Evolutionary conservation across 2,888 invertebrate species (phyloP), one percentile per base, ranked within the genome.

Genomic region (Trissolcus brochymenae): DNA sequence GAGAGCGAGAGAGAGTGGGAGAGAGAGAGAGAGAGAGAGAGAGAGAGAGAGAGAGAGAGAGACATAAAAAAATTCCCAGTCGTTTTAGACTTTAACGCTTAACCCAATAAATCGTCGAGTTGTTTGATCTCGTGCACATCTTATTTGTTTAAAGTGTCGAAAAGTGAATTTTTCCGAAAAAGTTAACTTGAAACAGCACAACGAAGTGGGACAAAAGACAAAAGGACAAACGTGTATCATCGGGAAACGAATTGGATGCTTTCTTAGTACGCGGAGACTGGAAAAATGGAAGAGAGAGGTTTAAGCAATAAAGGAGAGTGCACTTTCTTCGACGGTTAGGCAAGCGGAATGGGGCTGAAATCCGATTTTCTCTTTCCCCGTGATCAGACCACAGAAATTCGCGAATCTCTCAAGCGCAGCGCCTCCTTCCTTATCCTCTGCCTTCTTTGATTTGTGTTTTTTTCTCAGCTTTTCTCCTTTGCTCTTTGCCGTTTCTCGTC

Each of bases 331-430:
- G 68, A 74, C 68, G 70, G 67, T 78, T 75, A 78, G 70, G 73
- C 76, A 73, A 62, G 76, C 68, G 78, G 73, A 78, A 79, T 61
- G 78, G 61, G 75, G 75, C 78, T 81, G 76, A 81, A 83, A 84
- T 82, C 81, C 79, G 83, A 82, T 84, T 83, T 84, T 81, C 82
- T 82, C 70, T 65, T 81, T 80, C 79, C 78, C 79, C 75, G 78
- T 77, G 81, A 82, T 76, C 76, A 76, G 73, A 65, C 78, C 68
- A 49, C 71, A 76, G 67, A 76, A 80, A 79, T 76, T 74, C 75
- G 60, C 64, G 74, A 79, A 60, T 71, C 77, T 49, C 54, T 54
- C 74, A 43, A 73, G 72, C 62, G 51, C 50, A 57, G 35, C 54
- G 57, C 16, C 55, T 64, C 51, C 19, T 54, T 67, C 57, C 71